Evolutionary conservation across 2,797 vertebrate genomes (phyloP).

Genomic region (Emys orbicularis): DNA sequence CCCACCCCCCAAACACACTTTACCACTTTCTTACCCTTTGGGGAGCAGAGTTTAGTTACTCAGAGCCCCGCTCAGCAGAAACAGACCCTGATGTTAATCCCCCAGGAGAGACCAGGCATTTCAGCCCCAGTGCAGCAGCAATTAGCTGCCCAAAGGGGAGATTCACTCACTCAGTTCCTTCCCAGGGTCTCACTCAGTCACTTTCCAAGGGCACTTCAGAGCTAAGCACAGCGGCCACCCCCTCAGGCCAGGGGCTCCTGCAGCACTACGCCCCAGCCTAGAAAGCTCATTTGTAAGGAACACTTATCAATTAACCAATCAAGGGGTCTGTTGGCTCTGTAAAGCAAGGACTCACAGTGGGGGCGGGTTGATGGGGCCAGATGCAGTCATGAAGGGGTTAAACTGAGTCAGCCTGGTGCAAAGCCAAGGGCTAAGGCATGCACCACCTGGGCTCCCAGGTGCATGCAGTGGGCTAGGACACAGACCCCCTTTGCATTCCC

Average conservation of each 20-base stretch:
- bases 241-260: accelerated
- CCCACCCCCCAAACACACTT: neutral
- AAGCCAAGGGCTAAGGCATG: neutral
- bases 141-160: neutral
- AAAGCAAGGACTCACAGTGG: neutral
- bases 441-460: neutral
- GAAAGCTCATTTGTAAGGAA: neutral
- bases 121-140: too few relatives aligned
- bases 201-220: neutral
- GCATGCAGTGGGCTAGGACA: neutral
- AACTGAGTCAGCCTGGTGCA: neutral
- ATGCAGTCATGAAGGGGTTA: neutral
- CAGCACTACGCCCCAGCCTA: accelerated
- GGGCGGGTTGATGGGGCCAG: neutral
- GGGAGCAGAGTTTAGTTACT: neutral
- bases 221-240: neutral
- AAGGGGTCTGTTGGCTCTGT: neutral
- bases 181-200: neutral
- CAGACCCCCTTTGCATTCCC: neutral
- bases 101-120: neutral
- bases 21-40: neutral
- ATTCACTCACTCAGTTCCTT: neutral
- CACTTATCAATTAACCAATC: too few relatives aligned
- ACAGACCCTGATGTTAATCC: neutral
- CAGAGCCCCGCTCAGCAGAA: neutral